Conservation (phyloP, 2,113 vertebrate species). For the Microtus pennsylvanicus region DNA sequence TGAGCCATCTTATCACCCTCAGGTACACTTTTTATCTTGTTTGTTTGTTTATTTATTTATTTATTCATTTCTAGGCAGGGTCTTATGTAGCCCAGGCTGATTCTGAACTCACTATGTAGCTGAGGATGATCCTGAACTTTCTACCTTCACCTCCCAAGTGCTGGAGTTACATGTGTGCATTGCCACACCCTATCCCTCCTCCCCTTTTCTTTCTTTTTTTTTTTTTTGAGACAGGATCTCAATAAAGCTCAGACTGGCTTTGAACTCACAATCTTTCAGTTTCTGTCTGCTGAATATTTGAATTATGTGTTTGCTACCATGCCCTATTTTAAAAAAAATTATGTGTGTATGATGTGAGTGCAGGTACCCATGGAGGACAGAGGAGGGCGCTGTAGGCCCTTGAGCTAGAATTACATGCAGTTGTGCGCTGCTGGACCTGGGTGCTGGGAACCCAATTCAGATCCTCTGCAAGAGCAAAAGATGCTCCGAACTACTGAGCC, state of each 20-base stretch:
- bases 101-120: neutral
- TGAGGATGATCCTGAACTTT: neutral
- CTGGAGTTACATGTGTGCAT: neutral
- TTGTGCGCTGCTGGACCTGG: neutral
- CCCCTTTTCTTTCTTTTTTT: too few relatives aligned
- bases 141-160: neutral
- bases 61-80: neutral
- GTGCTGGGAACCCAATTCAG: neutral
- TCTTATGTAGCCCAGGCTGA: neutral
- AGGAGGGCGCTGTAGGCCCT: too few relatives aligned
- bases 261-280: neutral
- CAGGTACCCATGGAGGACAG: neutral
- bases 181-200: neutral
- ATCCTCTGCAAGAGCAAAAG: neutral
- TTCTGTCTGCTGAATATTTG: neutral
- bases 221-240: neutral
- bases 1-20: neutral
- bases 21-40: neutral
- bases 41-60: neutral
- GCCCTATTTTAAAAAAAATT: neutral
- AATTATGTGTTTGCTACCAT: neutral
- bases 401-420: neutral
- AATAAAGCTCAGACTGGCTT: neutral
- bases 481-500: neutral
- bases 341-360: neutral